These are phyloP conservation scores for Corythornis cristatus DNA, from an alignment of 2,113 vertebrate species.

Conservation along the genomic window DNA sequence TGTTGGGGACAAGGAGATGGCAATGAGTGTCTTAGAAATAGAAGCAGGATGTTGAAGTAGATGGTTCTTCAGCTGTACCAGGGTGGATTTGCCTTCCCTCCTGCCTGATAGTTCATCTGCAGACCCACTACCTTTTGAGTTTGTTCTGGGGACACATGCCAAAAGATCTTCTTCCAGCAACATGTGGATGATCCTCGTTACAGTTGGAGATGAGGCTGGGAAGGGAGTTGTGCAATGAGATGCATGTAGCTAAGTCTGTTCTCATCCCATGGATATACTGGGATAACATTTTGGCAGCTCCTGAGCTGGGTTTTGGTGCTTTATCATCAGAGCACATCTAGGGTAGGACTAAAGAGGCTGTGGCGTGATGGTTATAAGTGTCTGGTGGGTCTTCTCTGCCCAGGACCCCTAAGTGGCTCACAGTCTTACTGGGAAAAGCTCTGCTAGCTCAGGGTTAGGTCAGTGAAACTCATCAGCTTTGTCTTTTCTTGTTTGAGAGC, in stretches of 20 bases:
- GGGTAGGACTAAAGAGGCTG: neutral
- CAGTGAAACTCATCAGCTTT: neutral
- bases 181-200: neutral
- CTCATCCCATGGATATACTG: neutral
- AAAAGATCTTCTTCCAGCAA: rapidly evolving
- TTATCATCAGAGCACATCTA: rapidly evolving
- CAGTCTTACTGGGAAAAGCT: neutral
- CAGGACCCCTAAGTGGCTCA: too few relatives aligned
- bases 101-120: neutral
- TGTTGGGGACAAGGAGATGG: neutral
- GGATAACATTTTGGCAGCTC: neutral
- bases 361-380: rapidly evolving
- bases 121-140: rapidly evolving
- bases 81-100: neutral
- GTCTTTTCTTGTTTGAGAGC: neutral
- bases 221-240: neutral
- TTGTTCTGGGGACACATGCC: rapidly evolving
- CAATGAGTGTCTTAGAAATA: neutral
- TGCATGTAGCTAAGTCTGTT: neutral
- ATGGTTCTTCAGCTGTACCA: rapidly evolving
- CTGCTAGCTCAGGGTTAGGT: neutral
- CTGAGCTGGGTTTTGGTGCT: neutral
- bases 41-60: rapidly evolving
- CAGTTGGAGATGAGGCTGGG: neutral
- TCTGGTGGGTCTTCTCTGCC: neutral